Conservation (phyloP, 2,888 invertebrate genomes). For the Bombylius major region DNA sequence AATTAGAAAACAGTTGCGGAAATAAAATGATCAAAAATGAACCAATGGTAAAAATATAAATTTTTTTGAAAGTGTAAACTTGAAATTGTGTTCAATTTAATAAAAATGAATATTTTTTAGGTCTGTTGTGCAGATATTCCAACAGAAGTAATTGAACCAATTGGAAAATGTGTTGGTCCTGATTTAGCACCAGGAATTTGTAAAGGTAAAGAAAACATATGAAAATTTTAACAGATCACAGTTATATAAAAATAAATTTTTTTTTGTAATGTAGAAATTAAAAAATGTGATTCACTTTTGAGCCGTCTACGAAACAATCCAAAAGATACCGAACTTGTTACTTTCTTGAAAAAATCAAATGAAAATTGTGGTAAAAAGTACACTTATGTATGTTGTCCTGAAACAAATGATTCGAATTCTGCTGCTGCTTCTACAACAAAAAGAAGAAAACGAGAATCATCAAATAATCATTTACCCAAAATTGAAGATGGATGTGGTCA, state of each 20-base stretch:
- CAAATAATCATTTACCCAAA: constrained; percentile 24
- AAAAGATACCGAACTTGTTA: constrained; percentile 20
- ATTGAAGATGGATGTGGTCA: constrained; percentile 50
- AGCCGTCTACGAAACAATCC: constrained; percentile 19
- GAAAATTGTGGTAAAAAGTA: constrained; percentile 20
- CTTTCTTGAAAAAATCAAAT: constrained; percentile 26
- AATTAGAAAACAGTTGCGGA: too few species aligned
- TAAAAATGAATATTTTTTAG: too few species aligned
- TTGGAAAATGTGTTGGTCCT: constrained; percentile 20
- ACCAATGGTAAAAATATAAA: too few species aligned
- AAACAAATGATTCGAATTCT: neutral
- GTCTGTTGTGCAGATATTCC: too few species aligned
- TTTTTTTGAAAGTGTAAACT: too few species aligned
- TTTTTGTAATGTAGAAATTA: constrained; percentile 18
- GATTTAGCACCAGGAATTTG: constrained; percentile 14
- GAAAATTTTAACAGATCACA: too few species aligned
- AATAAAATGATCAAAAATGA: too few species aligned
- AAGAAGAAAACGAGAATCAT: neutral
- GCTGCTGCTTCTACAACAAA: neutral
- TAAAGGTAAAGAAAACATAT: neutral
- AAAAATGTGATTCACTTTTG: constrained; percentile 20
- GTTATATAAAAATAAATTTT: neutral
- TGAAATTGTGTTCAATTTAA: too few species aligned
- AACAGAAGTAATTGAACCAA: too few species aligned
- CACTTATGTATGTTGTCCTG: constrained; percentile 28